These are phyloP conservation scores for Idaea aversata DNA, from an alignment of 2,888 invertebrate species.

Conservation along the genomic window DNA sequence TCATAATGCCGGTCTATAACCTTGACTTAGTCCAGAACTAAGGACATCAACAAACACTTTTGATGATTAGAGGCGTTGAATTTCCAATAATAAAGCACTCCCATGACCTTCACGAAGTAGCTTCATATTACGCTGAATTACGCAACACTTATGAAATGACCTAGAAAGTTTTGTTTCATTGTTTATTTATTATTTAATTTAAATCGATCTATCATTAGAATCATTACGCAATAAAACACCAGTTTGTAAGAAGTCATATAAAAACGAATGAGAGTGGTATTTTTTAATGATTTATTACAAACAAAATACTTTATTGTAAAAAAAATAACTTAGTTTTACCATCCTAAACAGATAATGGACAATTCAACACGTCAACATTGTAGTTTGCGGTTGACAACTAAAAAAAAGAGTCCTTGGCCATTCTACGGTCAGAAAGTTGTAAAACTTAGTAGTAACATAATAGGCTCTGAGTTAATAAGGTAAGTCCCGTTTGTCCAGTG, in stretches of 20 bases:
- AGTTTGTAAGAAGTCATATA: neutral
- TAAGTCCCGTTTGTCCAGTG: slow-evolving; percentile 51
- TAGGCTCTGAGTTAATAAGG: slow-evolving; percentile 44
- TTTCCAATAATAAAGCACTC: slow-evolving; percentile 12
- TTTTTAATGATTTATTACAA: neutral
- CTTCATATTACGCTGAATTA: neutral
- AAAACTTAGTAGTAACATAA: slow-evolving; percentile 52
- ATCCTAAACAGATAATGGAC: neutral
- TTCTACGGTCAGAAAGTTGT: slow-evolving; percentile 48
- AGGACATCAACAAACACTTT: slow-evolving; percentile 18
- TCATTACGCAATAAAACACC: neutral
- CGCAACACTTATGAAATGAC: neutral
- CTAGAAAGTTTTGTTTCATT: neutral
- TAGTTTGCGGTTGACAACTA: slow-evolving; percentile 40
- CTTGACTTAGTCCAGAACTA: slow-evolving; percentile 24
- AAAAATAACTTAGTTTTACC: neutral
- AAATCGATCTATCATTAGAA: neutral
- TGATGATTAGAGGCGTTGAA: slow-evolving; percentile 12
- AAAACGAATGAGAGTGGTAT: neutral
- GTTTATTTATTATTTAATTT: neutral
- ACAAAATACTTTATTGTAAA: neutral
- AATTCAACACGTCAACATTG: slow-evolving; percentile 14
- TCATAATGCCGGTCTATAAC: slow-evolving; percentile 24
- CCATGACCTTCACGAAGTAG: neutral
- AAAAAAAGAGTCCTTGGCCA: slow-evolving; percentile 52